These are phyloP conservation scores for Peucedramus taeniatus DNA, from an alignment of 2,113 vertebrate species.

Conservation along the genomic window DNA sequence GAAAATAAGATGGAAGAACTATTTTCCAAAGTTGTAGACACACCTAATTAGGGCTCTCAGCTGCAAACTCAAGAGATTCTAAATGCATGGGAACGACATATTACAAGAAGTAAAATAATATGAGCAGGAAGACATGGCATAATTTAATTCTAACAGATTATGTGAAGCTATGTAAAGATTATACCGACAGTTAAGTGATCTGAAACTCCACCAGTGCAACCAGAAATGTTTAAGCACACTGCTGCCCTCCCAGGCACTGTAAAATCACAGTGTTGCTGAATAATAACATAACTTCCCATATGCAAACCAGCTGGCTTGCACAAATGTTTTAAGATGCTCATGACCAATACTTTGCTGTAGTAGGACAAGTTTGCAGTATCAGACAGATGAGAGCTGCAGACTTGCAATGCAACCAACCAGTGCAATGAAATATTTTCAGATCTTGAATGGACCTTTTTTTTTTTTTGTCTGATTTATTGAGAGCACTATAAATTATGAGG, in stretches of 20 bases:
- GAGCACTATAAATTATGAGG: background rate
- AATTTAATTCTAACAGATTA: background rate
- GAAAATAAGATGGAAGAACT: slow-evolving; percentile 35
- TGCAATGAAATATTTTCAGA: background rate
- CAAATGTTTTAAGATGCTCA: background rate
- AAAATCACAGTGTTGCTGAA: background rate
- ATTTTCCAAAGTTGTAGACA: background rate
- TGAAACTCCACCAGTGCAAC: background rate
- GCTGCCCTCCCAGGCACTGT: background rate
- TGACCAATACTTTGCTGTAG: background rate
- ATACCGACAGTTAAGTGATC: background rate
- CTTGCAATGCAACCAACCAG: background rate
- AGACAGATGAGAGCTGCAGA: background rate
- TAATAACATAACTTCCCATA: background rate
- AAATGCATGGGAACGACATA: background rate
- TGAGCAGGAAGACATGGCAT: background rate
- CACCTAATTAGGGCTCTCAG: slow-evolving; percentile 10
- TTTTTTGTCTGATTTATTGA: background rate
- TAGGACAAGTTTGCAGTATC: background rate
- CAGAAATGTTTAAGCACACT: background rate
- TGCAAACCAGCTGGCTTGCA: background rate
- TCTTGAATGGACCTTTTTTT: background rate
- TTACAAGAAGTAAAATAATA: slow-evolving; percentile 11
- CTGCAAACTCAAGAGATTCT: background rate
- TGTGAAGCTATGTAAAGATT: background rate